Conservation (phyloP, 2,113 vertebrate genomes). For the Cyanoderma ruficeps region DNA sequence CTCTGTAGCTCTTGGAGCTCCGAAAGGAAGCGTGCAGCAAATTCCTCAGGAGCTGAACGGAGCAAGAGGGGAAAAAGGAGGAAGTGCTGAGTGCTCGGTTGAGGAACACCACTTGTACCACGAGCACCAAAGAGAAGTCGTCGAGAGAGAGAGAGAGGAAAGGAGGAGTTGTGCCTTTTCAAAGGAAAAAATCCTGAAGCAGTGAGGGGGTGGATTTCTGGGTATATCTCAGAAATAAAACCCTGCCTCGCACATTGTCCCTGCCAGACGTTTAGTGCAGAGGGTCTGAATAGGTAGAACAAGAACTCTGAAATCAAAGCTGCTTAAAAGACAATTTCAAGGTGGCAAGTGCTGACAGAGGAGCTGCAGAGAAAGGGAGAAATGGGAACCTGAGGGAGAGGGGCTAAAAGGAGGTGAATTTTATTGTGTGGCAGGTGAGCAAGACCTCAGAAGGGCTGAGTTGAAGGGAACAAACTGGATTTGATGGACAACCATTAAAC, state of each 20-base stretch:
- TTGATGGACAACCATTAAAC: not conserved
- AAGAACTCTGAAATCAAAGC: not conserved
- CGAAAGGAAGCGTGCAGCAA: constrained; percentile 33
- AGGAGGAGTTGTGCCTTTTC: not conserved
- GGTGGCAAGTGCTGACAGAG: not conserved
- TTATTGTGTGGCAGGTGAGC: not conserved
- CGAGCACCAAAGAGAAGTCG: not conserved
- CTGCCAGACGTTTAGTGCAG: not conserved
- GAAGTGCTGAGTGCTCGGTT: constrained; percentile 6
- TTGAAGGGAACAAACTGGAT: not conserved
- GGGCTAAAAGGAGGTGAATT: not conserved
- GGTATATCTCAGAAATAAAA: not conserved
- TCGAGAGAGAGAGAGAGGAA: not conserved
- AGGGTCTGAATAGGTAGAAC: not conserved
- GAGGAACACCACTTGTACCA: not conserved
- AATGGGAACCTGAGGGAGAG: not conserved
- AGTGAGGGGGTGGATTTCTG: not conserved
- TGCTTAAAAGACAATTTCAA: not conserved
- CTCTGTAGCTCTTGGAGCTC: constrained; percentile 46
- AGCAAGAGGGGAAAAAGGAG: not conserved
- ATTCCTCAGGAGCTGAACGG: not conserved
- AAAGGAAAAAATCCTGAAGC: not conserved
- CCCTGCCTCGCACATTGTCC: not conserved
- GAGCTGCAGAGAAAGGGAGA: not conserved
- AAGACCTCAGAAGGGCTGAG: not conserved